Evolutionary conservation across 2,113 vertebrate species (phyloP).

Genomic region (Ailuropoda melanoleuca): DNA sequence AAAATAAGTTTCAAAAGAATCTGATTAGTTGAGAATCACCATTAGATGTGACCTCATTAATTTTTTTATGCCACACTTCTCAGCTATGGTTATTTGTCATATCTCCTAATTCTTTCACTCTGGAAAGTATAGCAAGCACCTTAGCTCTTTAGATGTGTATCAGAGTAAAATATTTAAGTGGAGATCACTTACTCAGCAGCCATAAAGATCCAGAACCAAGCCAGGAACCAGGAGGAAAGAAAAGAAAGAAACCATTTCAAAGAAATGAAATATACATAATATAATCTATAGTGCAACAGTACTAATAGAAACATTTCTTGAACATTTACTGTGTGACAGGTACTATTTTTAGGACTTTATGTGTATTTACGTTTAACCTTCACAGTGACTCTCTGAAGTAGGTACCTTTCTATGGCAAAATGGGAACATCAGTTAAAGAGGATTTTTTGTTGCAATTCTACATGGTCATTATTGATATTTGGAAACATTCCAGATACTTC

Average conservation of each 20-base stretch:
- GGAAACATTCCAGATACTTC: constrained; percentile 9
- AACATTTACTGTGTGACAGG: not conserved
- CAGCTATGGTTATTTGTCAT: not conserved
- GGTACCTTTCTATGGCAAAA: not conserved
- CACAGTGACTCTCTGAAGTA: not conserved
- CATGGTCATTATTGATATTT: not conserved
- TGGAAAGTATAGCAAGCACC: not conserved
- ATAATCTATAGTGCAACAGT: not conserved
- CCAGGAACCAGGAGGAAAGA: not conserved
- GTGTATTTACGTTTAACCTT: not conserved
- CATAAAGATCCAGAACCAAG: not conserved
- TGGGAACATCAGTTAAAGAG: not conserved
- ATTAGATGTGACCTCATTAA: not conserved
- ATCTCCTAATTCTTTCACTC: not conserved
- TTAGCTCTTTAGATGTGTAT: not conserved
- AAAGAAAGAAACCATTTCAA: not conserved
- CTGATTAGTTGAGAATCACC: not conserved
- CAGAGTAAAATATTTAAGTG: not conserved
- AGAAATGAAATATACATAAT: not conserved
- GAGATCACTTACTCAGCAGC: not conserved
- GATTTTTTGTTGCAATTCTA: not conserved
- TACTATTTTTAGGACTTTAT: not conserved
- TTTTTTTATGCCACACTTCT: not conserved
- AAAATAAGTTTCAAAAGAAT: not conserved
- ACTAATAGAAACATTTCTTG: not conserved